Evolutionary conservation across 1,140 invertebrate species (phyloP).

Genomic region (Dermatophagoides farinae): DNA sequence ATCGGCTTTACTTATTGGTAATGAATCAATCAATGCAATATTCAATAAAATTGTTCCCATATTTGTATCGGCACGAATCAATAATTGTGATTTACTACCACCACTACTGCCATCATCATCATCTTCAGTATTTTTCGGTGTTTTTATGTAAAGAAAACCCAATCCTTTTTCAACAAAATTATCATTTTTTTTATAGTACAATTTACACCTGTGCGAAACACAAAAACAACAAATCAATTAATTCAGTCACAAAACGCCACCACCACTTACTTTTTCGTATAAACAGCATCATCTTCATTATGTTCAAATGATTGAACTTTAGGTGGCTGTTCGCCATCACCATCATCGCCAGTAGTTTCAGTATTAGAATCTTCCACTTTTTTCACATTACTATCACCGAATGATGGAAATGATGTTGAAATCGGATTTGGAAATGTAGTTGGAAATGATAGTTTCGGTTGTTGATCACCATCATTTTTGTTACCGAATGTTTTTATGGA

Average conservation of each 20-base stretch:
- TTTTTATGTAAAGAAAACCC: constrained; percentile 3
- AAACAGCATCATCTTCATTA: constrained; percentile 3
- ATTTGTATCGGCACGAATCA: constrained; percentile 3
- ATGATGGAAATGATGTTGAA: background rate
- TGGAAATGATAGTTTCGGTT: background rate
- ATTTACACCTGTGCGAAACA: background rate
- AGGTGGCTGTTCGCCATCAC: background rate
- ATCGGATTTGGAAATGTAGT: background rate
- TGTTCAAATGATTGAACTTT: constrained; percentile 9
- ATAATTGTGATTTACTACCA: background rate
- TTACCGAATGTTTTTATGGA: background rate
- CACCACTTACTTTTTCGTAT: constrained; percentile 2
- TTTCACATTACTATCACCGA: background rate
- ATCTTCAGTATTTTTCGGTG: background rate
- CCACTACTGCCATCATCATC: background rate
- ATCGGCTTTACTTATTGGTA: constrained; percentile 2
- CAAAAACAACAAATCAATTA: background rate
- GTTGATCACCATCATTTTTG: background rate
- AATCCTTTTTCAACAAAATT: constrained; percentile 2
- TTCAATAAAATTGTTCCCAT: constrained; percentile 5
- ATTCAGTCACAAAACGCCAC: too few species aligned
- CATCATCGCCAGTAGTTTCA: background rate
- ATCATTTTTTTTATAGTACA: constrained; percentile 5
- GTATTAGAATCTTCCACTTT: background rate
- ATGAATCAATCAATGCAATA: constrained; percentile 1